Evolutionary conservation across 2,797 vertebrate genomes (phyloP), one percentile per base, ranked within the genome.

Genomic region (Gambusia yucatana): DNA sequence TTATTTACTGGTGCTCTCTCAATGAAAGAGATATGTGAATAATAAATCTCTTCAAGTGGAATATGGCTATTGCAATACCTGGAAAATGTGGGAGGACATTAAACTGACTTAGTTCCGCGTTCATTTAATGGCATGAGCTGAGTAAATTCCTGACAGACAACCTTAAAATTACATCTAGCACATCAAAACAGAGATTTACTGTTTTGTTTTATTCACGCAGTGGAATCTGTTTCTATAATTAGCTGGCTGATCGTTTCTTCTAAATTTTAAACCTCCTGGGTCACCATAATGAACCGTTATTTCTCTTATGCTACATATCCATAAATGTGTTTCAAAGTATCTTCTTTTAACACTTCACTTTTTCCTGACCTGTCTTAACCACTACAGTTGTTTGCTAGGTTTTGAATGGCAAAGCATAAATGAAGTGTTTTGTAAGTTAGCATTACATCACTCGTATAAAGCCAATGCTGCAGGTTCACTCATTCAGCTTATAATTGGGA

Each of bases 151-250:
- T 43, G 39, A 44, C 6, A 0, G 10, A 57, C n/a, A 22, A 11
- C 25, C n/a, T 11, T 14, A 11, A 77, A 57, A 70, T 43, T 36
- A 47, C 28, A 50, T 25, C 5, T 50, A 52, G 16, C 30, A 39
- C 36, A 41, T 69, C 17, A 71, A 44, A 20, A 44, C 41, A 46
- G 28, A 20, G 16, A 72, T 57, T 57, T 52, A 57, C 22, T 13
- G 9, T 20, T 33, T 30, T 43, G 28, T 36, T 33, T 33, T 1
- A 10, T 17, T 25, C 30, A 20, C 11, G 9, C n/a, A 9, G 44
- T 28, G 52, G 8, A 28, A 36, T 63, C 20, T 48, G 44, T 78
- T 78, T 39, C 55, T 25, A 25, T 73, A 63, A 73, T 73, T 63
- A 16, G 22, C 33, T 33, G 48, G 11, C 43, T 73, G 77, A 78